Percentiles rank a stretch among this genome's conserved stretches.
Evolutionary conservation across 2,888 invertebrate species (phyloP).

Genomic region (Drosophila nr. fundita): DNA sequence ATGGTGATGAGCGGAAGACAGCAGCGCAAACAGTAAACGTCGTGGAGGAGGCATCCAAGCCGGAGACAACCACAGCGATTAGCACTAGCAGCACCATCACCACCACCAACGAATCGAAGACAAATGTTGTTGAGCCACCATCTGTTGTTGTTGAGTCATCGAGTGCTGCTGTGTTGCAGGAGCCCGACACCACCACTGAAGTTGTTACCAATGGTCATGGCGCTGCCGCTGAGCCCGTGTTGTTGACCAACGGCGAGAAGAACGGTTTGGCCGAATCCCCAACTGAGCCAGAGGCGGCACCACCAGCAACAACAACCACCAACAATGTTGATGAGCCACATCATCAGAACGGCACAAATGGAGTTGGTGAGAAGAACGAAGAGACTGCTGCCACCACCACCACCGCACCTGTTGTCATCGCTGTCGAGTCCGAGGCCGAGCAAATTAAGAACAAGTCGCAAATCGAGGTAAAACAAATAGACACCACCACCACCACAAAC

Average conservation of each 20-base stretch:
- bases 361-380: slow-evolving; percentile 47
- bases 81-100: slow-evolving; percentile 18
- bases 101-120: slow-evolving; percentile 49
- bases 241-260: slow-evolving; percentile 78
- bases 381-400: slow-evolving; percentile 70
- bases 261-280: slow-evolving; percentile 71
- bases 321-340: slow-evolving; percentile 67
- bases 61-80: slow-evolving; percentile 48
- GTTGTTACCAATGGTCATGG: slow-evolving; percentile 75
- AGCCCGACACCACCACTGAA: slow-evolving; percentile 35
- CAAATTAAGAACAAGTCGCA: slow-evolving; percentile 77
- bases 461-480: slow-evolving; percentile 82
- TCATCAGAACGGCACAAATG: slow-evolving; percentile 78
- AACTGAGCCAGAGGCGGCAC: slow-evolving; percentile 59
- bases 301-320: slow-evolving; percentile 5
- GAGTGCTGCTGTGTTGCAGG: slow-evolving; percentile 49
- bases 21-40: slow-evolving; percentile 54
- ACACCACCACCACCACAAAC: slow-evolving; percentile 53
- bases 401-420: slow-evolving; percentile 58
- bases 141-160: slow-evolving; percentile 11
- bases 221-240: slow-evolving; percentile 39
- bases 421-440: slow-evolving; percentile 66
- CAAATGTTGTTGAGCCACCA: slow-evolving; percentile 16
- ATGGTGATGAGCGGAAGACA: slow-evolving; percentile 67
- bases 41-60: slow-evolving; percentile 50